Conservation (phyloP, 2,888 invertebrate genomes). For the Polyploca ridens region DNA sequence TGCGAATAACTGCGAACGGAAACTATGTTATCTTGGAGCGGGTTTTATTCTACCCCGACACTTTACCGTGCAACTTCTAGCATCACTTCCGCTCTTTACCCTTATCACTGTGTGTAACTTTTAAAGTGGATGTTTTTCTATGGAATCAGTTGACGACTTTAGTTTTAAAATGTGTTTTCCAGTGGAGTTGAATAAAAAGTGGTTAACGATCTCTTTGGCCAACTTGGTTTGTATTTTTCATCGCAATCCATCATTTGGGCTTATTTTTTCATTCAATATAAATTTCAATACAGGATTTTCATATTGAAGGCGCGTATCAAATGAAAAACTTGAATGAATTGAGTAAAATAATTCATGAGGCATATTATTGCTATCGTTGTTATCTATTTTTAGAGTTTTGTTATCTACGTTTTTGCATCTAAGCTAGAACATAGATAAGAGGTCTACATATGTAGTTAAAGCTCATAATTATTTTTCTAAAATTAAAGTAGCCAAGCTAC, state of each 20-base stretch:
- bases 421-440: too few species aligned
- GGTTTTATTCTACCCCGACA: slow-evolving; percentile 28
- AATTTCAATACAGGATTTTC: background rate
- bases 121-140: slow-evolving; percentile 65
- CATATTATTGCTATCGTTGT: too few species aligned
- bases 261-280: slow-evolving; percentile 1
- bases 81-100: slow-evolving; percentile 41
- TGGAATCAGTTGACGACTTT: slow-evolving; percentile 54
- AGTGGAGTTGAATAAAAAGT: slow-evolving; percentile 42
- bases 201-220: slow-evolving; percentile 41
- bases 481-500: too few species aligned
- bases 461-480: too few species aligned
- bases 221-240: slow-evolving; percentile 24
- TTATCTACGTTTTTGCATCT: too few species aligned
- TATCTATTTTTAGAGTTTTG: too few species aligned
- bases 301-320: background rate
- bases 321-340: slow-evolving; percentile 23
- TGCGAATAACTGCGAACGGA: slow-evolving; percentile 21
- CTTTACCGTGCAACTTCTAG: slow-evolving; percentile 49
- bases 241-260: slow-evolving; percentile 17
- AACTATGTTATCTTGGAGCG: slow-evolving; percentile 19
- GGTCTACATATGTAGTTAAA: too few species aligned
- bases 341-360: slow-evolving; percentile 22
- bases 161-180: slow-evolving; percentile 62
- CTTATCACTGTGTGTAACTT: slow-evolving; percentile 59